Base-by-base conservation (phyloP, 2,888 invertebrate species). In the Diogma glabrata region DNA sequence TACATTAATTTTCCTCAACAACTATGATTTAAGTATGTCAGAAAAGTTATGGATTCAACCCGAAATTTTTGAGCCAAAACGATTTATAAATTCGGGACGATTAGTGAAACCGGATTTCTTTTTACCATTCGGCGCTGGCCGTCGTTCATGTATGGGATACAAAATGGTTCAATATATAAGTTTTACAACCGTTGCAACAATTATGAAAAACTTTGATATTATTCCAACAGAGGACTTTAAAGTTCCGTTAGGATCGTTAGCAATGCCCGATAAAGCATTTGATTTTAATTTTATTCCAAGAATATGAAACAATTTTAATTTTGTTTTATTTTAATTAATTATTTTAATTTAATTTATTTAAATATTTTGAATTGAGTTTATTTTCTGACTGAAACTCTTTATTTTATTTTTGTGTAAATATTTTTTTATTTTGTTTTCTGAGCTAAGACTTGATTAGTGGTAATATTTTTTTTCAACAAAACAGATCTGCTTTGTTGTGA, bases 101-200 rank as follows among this genome's bases (percentile, higher is more conserved):
- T 62, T 82, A 12, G 59, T 69, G 4, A 82, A 81, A 58, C 81
- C 82, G 1, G 77, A 80, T 23, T 72, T 78, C 60, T 82, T 82
- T 60, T 63, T 82, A 17, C 82, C 82, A 0, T 82, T 82, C 62
- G 79, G 81, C 1, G 78, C 77, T 4, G 82, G 82, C 1, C 71
- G 77, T 54, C 67, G 82, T 33, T 77, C 79, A 26, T 82, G 82
- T 63, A 77, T 82, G 76, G 82, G 82, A 1, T 79, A 80, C 66
- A 79, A 78, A 61, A 70, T 82, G 67, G 79, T 81, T 1, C 78
- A 79, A 56, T 70, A 76, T 48, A 61, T 80, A 8, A 72, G 76
- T 50, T 78, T 78, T 58, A 68, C 75, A 3, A 69, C 73, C 4
- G 55, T 79, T 10, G 74, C 75, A 4, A 72, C 72, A 16, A 57